Percentiles rank a stretch among this genome's conserved stretches.
Conservation (phyloP, 2,888 invertebrate species). For the Thymelicus acteon region DNA sequence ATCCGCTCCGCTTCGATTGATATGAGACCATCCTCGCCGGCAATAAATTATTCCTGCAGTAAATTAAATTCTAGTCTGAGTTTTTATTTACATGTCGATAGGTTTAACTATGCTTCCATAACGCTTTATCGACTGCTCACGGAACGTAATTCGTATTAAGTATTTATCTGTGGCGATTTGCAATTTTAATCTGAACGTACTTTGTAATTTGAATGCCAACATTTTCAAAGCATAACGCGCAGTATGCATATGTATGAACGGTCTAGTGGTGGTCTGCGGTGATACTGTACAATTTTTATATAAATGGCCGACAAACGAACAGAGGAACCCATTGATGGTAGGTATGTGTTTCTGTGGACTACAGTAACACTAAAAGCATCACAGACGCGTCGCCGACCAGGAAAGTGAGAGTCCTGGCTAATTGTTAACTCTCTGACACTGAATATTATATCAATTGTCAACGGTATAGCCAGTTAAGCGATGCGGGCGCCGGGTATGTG, state of each 20-base stretch:
- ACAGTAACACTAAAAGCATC: no score
- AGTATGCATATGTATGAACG: constrained; percentile 26
- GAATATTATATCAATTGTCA: not conserved
- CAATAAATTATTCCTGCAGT: constrained; percentile 30
- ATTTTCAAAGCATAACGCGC: constrained; percentile 19
- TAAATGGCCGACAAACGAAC: not conserved
- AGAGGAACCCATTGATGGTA: not conserved
- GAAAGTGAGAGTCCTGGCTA: no score
- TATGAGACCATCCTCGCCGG: constrained; percentile 26
- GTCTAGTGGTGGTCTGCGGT: not conserved
- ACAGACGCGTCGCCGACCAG: no score
- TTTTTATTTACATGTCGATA: constrained; percentile 30
- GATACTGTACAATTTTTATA: not conserved
- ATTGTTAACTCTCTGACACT: no score
- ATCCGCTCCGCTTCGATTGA: constrained; percentile 36
- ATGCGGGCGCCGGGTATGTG: no score
- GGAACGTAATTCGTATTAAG: constrained; percentile 32
- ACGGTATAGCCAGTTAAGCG: no score
- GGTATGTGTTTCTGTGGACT: no score
- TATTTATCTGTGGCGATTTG: constrained; percentile 33
- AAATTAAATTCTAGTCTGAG: constrained; percentile 33
- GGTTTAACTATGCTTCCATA: constrained; percentile 30
- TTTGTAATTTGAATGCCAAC: constrained; percentile 29
- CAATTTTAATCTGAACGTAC: constrained; percentile 30
- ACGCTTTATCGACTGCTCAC: constrained; percentile 23